Percentiles rank a stretch among this genome's conserved stretches.
These are phyloP conservation scores for Phoxinus phoxinus DNA, from an alignment of 2,113 vertebrate genomes.

Conservation along the genomic window DNA sequence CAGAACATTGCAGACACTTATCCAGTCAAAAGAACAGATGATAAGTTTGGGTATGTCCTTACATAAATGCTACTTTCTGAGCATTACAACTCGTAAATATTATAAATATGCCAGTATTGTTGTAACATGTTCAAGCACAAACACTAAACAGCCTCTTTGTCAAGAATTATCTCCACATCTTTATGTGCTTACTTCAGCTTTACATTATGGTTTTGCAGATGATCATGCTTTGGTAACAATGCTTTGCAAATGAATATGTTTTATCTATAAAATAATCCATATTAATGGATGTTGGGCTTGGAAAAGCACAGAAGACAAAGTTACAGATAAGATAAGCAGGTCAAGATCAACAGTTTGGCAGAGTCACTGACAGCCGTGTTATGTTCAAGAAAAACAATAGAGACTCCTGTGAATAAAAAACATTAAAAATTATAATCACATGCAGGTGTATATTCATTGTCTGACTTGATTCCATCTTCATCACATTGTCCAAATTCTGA, in stretches of 20 bases:
- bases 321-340: constrained; percentile 27
- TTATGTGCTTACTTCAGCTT: constrained; percentile 5
- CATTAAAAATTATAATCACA: background rate
- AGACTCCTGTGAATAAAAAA: background rate
- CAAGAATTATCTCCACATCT: constrained; percentile 17
- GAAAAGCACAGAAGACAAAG: background rate
- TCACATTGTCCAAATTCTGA: background rate
- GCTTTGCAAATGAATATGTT: background rate
- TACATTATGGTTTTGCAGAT: background rate
- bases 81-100: constrained; percentile 21
- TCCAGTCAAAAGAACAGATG: background rate
- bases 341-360: constrained; percentile 4
- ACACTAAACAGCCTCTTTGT: background rate
- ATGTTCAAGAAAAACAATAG: background rate
- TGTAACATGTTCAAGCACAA: constrained; percentile 20
- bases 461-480: background rate
- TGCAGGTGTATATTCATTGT: background rate
- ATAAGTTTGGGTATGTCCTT: constrained; percentile 14
- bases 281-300: background rate
- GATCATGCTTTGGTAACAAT: background rate
- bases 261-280: background rate
- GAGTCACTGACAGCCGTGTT: constrained; percentile 1
- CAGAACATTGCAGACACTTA: constrained; percentile 1
- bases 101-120: constrained; percentile 6
- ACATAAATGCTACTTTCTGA: constrained; percentile 1